Percentiles rank a stretch among this genome's conserved stretches.
phyloP scores from a whole-genome alignment of 2,888 invertebrate species.

The Miltochrista miniata region DNA sequence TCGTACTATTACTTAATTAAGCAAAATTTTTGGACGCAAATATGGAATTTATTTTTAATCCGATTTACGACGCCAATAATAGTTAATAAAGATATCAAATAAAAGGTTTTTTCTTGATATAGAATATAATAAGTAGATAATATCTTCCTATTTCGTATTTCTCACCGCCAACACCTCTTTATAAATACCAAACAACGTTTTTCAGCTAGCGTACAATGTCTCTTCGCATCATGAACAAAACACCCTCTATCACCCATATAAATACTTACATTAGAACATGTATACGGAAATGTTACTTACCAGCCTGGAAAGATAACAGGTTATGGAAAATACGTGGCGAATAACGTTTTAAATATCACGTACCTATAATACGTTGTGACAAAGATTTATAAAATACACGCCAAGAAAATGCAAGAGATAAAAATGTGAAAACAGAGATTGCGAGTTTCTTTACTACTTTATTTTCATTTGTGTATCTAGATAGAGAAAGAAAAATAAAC shows the following conservation, averaged over 20 bases:
- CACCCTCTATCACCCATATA: slow-evolving; percentile 17
- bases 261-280: background rate
- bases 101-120: too few relatives aligned
- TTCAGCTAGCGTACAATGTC: slow-evolving; percentile 10
- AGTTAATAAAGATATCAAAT: too few relatives aligned
- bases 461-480: background rate
- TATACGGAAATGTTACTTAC: background rate
- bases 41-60: too few relatives aligned
- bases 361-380: too few relatives aligned
- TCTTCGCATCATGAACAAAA: slow-evolving; percentile 20
- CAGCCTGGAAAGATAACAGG: too few relatives aligned
- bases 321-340: background rate
- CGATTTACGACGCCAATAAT: too few relatives aligned
- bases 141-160: too few relatives aligned
- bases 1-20: too few relatives aligned
- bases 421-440: too few relatives aligned
- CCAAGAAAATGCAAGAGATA: background rate
- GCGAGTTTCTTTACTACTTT: background rate
- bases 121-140: too few relatives aligned
- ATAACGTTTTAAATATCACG: background rate
- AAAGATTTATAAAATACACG: background rate
- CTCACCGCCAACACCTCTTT: slow-evolving; percentile 1
- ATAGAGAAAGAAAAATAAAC: too few relatives aligned
- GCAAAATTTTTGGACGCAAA: too few relatives aligned
- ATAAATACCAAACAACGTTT: slow-evolving; percentile 13